A percentile compares a stretch with the other conserved stretches of the same genome.
Conservation (phyloP, 1,140 invertebrate species). For the Cylas formicarius region DNA sequence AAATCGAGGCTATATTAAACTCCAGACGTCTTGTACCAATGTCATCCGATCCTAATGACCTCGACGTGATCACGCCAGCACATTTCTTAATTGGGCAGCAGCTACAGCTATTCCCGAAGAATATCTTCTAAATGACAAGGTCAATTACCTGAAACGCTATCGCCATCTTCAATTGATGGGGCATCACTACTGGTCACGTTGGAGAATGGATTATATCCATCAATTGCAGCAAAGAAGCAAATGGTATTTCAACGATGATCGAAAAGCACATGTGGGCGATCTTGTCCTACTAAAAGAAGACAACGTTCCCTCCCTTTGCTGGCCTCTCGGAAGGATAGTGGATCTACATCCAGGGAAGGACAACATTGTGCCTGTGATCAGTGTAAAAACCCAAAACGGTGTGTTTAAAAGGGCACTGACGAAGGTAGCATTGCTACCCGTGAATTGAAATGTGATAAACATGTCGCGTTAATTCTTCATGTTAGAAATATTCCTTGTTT, state of each 20-base stretch:
- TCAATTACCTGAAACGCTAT: slow-evolving; percentile 24
- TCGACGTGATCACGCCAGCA: slow-evolving; percentile 29
- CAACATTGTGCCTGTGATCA: slow-evolving; percentile 32
- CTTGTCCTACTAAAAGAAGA: slow-evolving; percentile 25
- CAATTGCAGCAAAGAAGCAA: slow-evolving; percentile 25
- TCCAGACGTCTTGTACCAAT: slow-evolving; percentile 21
- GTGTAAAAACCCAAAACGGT: slow-evolving; percentile 16
- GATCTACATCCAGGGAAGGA: slow-evolving; percentile 36
- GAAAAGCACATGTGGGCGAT: slow-evolving; percentile 1
- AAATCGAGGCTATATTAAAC: slow-evolving; percentile 36
- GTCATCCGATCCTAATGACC: slow-evolving; percentile 28
- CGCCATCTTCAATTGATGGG: slow-evolving; percentile 26
- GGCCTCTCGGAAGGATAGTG: slow-evolving; percentile 32
- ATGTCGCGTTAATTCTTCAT: too few species aligned
- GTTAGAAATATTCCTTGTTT: too few species aligned
- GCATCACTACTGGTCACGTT: slow-evolving; percentile 28
- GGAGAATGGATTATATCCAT: slow-evolving; percentile 29
- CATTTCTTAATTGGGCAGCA: slow-evolving; percentile 35
- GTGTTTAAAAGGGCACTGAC: too few species aligned
- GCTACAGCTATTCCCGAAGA: slow-evolving; percentile 33
- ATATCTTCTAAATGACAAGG: slow-evolving; percentile 17
- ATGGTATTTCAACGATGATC: slow-evolving; percentile 10
- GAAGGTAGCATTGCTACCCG: too few species aligned
- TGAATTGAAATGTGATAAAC: too few species aligned
- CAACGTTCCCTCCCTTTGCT: slow-evolving; percentile 23